phyloP scores from a whole-genome alignment of 2,797 vertebrate species.

The Danio tinwini region DNA sequence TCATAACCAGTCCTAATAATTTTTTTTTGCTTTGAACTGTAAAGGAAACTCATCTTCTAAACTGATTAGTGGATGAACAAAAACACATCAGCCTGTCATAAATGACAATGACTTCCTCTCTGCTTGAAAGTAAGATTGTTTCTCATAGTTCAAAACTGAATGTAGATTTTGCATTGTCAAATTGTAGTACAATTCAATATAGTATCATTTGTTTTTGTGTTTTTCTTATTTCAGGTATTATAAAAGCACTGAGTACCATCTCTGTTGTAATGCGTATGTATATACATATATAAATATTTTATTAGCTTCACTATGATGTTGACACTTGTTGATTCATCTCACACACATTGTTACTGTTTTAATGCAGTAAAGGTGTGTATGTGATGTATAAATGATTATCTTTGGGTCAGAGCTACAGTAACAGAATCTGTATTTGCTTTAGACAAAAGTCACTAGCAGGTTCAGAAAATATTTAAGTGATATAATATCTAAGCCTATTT shows the following conservation, averaged over 20 bases:
- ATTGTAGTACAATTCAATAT: not conserved
- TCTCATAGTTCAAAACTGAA: not conserved
- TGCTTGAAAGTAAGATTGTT: not conserved
- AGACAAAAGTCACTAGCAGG: too few species aligned
- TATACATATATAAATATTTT: too few species aligned
- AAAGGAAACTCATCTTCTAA: not conserved
- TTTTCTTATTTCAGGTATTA: not conserved
- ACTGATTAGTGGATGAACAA: not conserved
- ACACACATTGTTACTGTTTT: too few species aligned
- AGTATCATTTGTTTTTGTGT: not conserved
- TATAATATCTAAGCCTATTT: too few species aligned
- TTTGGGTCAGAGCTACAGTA: too few species aligned
- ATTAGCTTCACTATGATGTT: too few species aligned
- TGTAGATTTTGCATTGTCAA: not conserved
- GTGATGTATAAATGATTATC: too few species aligned
- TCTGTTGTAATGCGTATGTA: not conserved
- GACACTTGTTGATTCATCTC: too few species aligned
- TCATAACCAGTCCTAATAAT: not conserved
- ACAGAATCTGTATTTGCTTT: too few species aligned
- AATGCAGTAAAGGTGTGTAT: too few species aligned
- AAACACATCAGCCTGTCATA: not conserved
- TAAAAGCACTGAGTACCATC: not conserved
- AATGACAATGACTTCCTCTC: not conserved
- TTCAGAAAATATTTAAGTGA: too few species aligned
- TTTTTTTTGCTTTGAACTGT: not conserved